A percentile compares a stretch with the other conserved stretches of the same genome.
phyloP scores from a whole-genome alignment of 2,113 vertebrate genomes.

The Tragulus kanchil region DNA sequence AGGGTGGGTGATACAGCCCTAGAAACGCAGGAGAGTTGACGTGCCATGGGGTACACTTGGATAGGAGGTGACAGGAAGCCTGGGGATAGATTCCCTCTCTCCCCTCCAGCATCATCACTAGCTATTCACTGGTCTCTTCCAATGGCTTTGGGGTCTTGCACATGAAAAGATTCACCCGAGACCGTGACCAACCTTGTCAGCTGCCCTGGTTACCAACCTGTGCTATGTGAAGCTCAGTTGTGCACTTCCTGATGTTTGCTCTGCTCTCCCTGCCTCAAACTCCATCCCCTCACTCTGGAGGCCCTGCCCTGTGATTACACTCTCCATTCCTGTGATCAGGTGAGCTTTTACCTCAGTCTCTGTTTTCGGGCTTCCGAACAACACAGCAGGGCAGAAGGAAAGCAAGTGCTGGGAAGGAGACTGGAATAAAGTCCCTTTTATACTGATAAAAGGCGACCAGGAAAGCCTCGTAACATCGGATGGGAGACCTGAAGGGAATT shows the following conservation, averaged over 20 bases:
- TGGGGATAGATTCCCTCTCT: too few species aligned
- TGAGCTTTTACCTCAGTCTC: neutral
- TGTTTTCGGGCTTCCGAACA: neutral
- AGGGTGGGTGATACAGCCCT: neutral
- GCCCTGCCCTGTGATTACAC: neutral
- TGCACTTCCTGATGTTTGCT: accelerated
- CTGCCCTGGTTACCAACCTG: neutral
- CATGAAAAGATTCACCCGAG: neutral
- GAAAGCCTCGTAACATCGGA: neutral
- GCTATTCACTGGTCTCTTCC: neutral
- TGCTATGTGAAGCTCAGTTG: neutral
- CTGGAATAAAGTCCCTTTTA: neutral
- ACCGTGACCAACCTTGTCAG: neutral
- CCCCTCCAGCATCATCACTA: too few species aligned
- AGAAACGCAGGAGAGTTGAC: neutral
- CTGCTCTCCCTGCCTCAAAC: neutral
- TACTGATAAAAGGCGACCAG: neutral
- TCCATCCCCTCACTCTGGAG: neutral
- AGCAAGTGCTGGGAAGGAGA: neutral
- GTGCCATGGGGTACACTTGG: neutral
- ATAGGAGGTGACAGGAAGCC: neutral
- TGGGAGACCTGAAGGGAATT: neutral
- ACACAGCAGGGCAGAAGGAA: neutral
- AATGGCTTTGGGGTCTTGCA: accelerated
- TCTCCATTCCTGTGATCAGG: neutral